These are phyloP conservation scores for Eurystomus glaucurus DNA, from an alignment of 2,797 vertebrate species.

Conservation along the genomic window DNA sequence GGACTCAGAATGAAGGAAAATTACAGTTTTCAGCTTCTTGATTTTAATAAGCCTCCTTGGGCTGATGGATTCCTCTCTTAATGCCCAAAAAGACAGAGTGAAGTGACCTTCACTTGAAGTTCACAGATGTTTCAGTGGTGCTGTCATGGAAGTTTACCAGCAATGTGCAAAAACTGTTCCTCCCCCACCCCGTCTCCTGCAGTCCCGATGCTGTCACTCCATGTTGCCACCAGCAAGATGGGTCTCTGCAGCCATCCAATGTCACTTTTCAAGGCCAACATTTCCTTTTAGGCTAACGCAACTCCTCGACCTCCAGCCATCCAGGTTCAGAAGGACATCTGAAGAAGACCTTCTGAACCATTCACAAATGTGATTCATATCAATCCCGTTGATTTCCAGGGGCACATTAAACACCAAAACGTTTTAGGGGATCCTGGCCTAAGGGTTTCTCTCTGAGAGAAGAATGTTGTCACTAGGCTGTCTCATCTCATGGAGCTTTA, in stretches of 20 bases:
- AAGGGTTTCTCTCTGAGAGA: background rate
- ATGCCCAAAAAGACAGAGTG: background rate
- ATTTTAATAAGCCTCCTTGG: background rate
- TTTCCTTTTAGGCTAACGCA: background rate
- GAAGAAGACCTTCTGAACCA: background rate
- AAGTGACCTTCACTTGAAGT: background rate
- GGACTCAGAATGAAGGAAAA: background rate
- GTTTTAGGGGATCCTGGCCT: background rate
- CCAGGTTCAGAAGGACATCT: background rate
- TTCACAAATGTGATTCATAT: background rate
- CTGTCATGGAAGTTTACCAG: background rate
- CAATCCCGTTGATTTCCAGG: background rate
- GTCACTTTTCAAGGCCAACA: background rate
- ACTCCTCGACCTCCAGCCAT: background rate
- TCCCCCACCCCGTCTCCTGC: background rate
- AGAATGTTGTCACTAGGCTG: background rate
- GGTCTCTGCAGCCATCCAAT: background rate
- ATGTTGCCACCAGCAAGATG: background rate
- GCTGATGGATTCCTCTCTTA: background rate
- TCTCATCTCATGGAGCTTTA: background rate
- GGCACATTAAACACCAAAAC: background rate
- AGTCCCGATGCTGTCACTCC: background rate
- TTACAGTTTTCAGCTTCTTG: background rate
- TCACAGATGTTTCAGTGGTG: fast-evolving
- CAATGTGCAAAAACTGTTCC: fast-evolving